Percentiles rank a stretch among this genome's conserved stretches.
phyloP scores from a whole-genome alignment of 1,140 invertebrate genomes.

The Triops longicaudatus region DNA sequence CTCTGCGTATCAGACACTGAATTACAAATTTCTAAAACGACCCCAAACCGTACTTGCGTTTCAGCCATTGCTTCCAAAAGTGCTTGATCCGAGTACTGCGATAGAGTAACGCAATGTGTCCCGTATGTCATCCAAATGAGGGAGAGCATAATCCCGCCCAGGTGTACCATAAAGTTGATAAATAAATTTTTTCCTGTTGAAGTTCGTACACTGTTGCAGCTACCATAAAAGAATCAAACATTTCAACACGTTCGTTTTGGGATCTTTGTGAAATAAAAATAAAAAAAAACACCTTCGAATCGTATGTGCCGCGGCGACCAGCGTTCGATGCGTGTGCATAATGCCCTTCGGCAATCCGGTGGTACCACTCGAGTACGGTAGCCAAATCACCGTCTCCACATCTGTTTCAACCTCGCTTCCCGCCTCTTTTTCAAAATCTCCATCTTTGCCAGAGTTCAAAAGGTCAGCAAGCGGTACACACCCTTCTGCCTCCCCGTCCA shows the following conservation, averaged over 20 bases:
- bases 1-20: background rate
- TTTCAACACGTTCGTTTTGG: too few species aligned
- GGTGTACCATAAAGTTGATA: conserved; percentile 9
- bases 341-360: conserved; percentile 33
- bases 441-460: background rate
- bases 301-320: conserved; percentile 2
- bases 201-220: background rate
- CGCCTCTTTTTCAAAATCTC: background rate
- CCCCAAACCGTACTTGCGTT: background rate
- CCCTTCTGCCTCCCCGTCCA: background rate
- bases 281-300: background rate
- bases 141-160: background rate
- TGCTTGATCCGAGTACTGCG: background rate
- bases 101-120: background rate
- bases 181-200: background rate
- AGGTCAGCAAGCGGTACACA: background rate
- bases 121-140: background rate
- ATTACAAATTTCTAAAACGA: background rate
- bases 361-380: conserved; percentile 31
- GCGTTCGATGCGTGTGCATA: conserved; percentile 33
- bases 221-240: background rate
- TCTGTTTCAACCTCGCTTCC: background rate
- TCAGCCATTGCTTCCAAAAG: background rate
- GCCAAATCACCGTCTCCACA: conserved; percentile 20
- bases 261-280: too few species aligned